Conservation (phyloP, 2,113 vertebrate species). For the Diadophis punctatus region DNA sequence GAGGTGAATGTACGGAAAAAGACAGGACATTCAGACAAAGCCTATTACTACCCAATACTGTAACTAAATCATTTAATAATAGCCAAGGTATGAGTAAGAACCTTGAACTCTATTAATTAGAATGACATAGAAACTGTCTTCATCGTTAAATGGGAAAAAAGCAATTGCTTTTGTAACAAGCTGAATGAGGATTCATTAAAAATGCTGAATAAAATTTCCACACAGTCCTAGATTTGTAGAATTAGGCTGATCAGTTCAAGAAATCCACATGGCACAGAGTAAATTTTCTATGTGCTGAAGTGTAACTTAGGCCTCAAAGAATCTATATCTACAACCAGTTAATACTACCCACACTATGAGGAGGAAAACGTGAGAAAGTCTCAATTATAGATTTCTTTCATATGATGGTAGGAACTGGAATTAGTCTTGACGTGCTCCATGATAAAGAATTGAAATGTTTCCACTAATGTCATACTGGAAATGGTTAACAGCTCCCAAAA, state of each 20-base stretch:
- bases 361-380: not conserved
- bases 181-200: not conserved
- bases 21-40: not conserved
- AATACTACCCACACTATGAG: not conserved
- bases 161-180: not conserved
- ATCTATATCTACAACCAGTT: not conserved
- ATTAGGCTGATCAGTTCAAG: not conserved
- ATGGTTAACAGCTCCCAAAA: not conserved
- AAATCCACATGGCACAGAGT: not conserved
- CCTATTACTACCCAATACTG: not conserved
- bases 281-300: not conserved
- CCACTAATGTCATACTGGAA: slow-evolving; percentile 6
- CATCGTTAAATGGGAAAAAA: not conserved
- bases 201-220: not conserved
- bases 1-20: not conserved
- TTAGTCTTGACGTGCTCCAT: not conserved
- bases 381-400: not conserved
- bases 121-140: not conserved
- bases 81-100: not conserved
- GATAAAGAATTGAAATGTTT: not conserved
- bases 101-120: not conserved
- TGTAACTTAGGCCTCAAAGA: slow-evolving; percentile 9
- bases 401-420: not conserved
- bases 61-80: not conserved
- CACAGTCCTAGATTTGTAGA: not conserved